Evolutionary conservation across 1,140 invertebrate species (phyloP), one percentile per base, ranked within the genome.

Genomic region (Neodiprion fabricii): DNA sequence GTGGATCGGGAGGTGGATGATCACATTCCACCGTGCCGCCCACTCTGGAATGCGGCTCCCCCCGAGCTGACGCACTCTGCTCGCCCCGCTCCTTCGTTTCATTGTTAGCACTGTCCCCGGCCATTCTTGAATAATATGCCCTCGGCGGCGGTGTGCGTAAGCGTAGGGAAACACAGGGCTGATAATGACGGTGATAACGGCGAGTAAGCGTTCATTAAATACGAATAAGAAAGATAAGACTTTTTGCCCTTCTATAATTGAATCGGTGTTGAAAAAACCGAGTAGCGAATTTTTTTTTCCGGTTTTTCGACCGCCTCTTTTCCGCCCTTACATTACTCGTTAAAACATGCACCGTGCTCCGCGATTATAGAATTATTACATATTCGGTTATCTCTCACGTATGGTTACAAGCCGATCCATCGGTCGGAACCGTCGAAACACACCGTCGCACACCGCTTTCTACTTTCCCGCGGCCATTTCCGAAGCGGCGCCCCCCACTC

Each of bases 401-500:
- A 40, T 40, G 28, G 28, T 40, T 40, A 40, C 28, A 40, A 40
- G 28, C 28, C 28, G 28, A 40, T 40, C 28, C 28, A 40, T 40
- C 28, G 28, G 28, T 40, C 28, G 5, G 5, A 75, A 72, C 76
- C 72, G 74, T 71, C 47, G 66, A 73, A 70, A 49, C 67, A 9
- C 72, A 50, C 66, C 71, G 72, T 69, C 72, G 72, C 72, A 77
- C 73, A 78, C 80, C 81, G 81, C 84, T 85, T 84, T 82, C 80
- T 86, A 88, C 86, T 87, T 87, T 87, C 85, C 83, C 85, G 86
- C 85, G 84, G 86, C 86, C 86, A 87, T 87, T 88, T 86, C 85
- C 81, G 80, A 86, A 81, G 78, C 82, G 72, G 77, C 77, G 28
- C 48, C 53, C 70, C 50, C 49, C 73, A 48, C 65, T 49, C 12